Percentiles rank a stretch among this genome's conserved stretches.
Evolutionary conservation across 2,797 vertebrate genomes (phyloP).

Genomic region (Malurus leucopterus): DNA sequence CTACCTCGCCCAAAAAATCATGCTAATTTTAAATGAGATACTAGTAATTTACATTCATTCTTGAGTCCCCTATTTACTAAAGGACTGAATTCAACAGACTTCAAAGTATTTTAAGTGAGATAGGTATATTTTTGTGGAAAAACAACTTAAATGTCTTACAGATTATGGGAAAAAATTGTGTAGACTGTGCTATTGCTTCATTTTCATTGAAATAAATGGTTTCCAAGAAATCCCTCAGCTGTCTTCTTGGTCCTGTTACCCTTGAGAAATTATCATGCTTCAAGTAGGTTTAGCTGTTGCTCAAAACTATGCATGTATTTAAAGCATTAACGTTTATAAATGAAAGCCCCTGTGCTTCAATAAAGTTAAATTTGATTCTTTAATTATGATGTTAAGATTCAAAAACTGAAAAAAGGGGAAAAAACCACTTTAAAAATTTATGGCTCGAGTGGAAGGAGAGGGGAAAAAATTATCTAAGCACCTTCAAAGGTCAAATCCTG

Average conservation of each 20-base stretch:
- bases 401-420: not conserved
- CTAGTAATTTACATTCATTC: not conserved
- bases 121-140: not conserved
- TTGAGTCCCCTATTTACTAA: not conserved
- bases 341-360: not conserved
- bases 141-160: not conserved
- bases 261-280: not conserved
- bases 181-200: not conserved
- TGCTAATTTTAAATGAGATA: not conserved
- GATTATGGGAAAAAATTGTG: accelerated
- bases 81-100: not conserved
- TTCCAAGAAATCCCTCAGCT: not conserved
- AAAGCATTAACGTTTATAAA: not conserved
- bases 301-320: not conserved
- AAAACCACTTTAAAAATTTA: not conserved
- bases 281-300: not conserved
- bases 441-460: not conserved
- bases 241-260: not conserved
- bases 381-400: not conserved
- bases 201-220: not conserved
- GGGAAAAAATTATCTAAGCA: not conserved
- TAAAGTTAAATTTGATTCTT: not conserved
- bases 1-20: not conserved
- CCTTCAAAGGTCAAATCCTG: not conserved
- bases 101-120: not conserved